Evolutionary conservation across 2,888 invertebrate genomes (phyloP).

Genomic region (Drosophila mimetica): DNA sequence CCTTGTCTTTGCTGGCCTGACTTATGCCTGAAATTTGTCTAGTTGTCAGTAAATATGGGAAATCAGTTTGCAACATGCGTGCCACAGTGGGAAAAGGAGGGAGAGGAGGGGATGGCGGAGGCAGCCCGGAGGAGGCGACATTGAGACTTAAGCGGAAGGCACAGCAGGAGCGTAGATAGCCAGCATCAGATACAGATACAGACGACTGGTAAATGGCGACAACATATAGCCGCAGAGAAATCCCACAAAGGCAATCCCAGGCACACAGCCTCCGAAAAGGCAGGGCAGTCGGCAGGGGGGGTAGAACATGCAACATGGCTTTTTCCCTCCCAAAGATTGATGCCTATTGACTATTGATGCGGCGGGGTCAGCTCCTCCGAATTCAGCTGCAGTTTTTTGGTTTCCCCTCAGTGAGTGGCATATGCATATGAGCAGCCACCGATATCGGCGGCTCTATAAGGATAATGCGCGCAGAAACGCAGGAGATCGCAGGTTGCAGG

Average conservation of each 20-base stretch:
- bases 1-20: slow-evolving; percentile 76
- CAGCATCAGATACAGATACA: slow-evolving; percentile 81
- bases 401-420: slow-evolving; percentile 42
- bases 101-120: background rate
- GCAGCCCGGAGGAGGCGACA: slow-evolving; percentile 51
- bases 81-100: slow-evolving; percentile 53
- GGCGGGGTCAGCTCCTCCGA: slow-evolving; percentile 32
- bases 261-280: no score
- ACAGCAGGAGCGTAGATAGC: slow-evolving; percentile 83
- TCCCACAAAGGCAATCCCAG: slow-evolving; percentile 1
- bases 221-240: slow-evolving; percentile 46
- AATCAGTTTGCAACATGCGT: slow-evolving; percentile 82
- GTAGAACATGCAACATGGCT: slow-evolving; percentile 44
- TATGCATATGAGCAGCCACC: slow-evolving; percentile 51
- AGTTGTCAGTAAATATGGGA: slow-evolving; percentile 85
- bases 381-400: background rate
- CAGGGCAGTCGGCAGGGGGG: background rate
- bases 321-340: slow-evolving; percentile 38
- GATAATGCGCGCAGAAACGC: slow-evolving; percentile 62
- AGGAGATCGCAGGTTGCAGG: slow-evolving; percentile 66
- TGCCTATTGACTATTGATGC: slow-evolving; percentile 75
- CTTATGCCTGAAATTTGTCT: slow-evolving; percentile 84
- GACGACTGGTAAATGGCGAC: slow-evolving; percentile 73
- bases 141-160: slow-evolving; percentile 80
- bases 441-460: slow-evolving; percentile 71